Percentiles rank a stretch among this genome's conserved stretches.
These are phyloP conservation scores for Meloidogyne chitwoodi DNA, from an alignment of 1,140 invertebrate species.

Conservation along the genomic window DNA sequence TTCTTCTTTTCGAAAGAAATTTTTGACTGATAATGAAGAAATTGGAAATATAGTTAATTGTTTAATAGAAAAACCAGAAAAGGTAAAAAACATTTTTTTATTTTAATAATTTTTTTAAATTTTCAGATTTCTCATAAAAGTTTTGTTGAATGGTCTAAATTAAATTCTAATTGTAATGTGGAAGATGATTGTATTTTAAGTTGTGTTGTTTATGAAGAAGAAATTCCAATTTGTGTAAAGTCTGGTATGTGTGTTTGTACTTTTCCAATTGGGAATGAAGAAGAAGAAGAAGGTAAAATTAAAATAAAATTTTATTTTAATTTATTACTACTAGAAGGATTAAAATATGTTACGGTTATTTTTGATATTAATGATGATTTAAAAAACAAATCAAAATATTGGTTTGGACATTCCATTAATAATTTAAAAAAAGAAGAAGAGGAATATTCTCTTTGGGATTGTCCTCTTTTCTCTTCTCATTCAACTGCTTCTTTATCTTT, in stretches of 20 bases:
- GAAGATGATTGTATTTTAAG: constrained; percentile 12
- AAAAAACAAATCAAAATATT: neutral
- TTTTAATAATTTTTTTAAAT: neutral
- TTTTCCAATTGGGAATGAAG: neutral
- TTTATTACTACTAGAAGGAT: neutral
- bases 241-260: constrained; percentile 1
- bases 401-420: constrained; percentile 10
- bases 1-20: neutral
- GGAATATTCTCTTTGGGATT: constrained; percentile 11
- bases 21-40: neutral
- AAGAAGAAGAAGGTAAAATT: neutral
- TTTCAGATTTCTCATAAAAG: constrained; percentile 11
- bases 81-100: neutral
- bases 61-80: neutral
- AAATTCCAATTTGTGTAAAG: neutral
- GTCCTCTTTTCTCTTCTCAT: constrained; percentile 6
- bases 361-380: constrained; percentile 13
- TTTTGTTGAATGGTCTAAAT: constrained; percentile 15
- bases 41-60: constrained; percentile 2
- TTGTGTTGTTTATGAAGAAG: constrained; percentile 4
- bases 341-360: constrained; percentile 2
- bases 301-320: neutral
- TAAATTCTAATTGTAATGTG: constrained; percentile 12
- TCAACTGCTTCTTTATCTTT: neutral
- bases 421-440: neutral